Base-by-base conservation (phyloP, 2,888 invertebrate genomes). In the Taenaris catops region DNA sequence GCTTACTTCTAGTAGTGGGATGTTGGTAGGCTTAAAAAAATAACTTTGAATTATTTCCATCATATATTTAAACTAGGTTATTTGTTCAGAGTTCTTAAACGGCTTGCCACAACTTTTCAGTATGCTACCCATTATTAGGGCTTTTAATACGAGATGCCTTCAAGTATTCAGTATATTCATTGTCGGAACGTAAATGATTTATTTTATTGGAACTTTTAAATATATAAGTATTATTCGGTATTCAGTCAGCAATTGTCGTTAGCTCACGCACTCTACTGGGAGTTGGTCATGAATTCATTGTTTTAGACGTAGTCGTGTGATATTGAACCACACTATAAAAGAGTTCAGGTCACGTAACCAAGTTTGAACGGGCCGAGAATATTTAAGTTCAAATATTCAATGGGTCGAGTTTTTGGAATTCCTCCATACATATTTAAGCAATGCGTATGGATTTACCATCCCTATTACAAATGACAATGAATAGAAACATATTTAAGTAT, bases 261-360 rank as follows among this genome's bases (percentile, higher is more conserved):
- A 60, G 62, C 73, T 38, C 41, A 38, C 41, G 41, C 73, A 70
- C 74, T 63, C 62, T 47, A 46, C 49, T 71, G 71, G 71, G 66
- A 74, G 71, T 75, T 76, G 73, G 67, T 79, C 76, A 69, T 83
- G 80, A 48, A 48, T 48, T 79, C 72, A 81, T 83, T 83, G 80
- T 83, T 79, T 80, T 70, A 73, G 66, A 74, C 67, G 64, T 64
- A 62, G 64, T 63, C 67, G 72, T 71, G 72, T 75, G 74, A 75
- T 79, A 81, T 78, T 73, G 71, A 70, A 75, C 75, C 65, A 74
- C 71, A 71, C 67, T 76, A 78, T 69, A 63, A 75, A 81, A 78
- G 74, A 73, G 76, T 78, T 75, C 73, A 72, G 69, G 70, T 79
- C 84, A 84, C 84, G 83, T 83, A 52, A 63, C 69, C 52, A 55